These are phyloP conservation scores for Lordiphosa collinella DNA, from an alignment of 1,140 invertebrate species.

Conservation along the genomic window DNA sequence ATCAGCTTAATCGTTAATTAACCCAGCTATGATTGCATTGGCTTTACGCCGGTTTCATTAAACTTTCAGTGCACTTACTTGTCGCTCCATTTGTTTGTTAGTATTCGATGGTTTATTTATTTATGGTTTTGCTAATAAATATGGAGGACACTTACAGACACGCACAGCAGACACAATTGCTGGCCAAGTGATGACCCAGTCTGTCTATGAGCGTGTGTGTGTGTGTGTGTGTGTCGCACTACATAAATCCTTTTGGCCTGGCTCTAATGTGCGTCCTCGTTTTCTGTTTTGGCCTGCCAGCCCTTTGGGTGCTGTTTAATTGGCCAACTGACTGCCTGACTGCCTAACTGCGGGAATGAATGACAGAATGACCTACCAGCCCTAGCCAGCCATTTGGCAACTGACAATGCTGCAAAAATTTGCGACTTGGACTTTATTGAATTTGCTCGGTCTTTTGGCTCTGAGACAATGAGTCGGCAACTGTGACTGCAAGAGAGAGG, in stretches of 20 bases:
- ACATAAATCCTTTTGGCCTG: slow-evolving; percentile 13
- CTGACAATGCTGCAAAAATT: slow-evolving; percentile 11
- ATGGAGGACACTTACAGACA: slow-evolving; percentile 9
- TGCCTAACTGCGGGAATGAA: not conserved
- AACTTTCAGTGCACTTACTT: slow-evolving; percentile 1
- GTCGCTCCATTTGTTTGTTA: slow-evolving; percentile 5
- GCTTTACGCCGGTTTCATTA: not conserved
- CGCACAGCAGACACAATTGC: slow-evolving; percentile 11
- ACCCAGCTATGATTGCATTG: no score
- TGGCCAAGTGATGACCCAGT: slow-evolving; percentile 10
- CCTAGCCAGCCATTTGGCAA: slow-evolving; percentile 2
- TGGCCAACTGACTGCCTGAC: slow-evolving; percentile 6
- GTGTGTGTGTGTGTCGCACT: slow-evolving; percentile 7
- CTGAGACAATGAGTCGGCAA: slow-evolving; percentile 7
- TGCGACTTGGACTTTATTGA: slow-evolving; percentile 13
- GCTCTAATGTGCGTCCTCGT: slow-evolving; percentile 12
- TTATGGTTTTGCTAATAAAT: slow-evolving; percentile 11
- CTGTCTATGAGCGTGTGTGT: not conserved
- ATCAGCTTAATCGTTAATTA: no score
- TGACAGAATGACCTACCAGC: not conserved
- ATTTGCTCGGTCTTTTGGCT: slow-evolving; percentile 7
- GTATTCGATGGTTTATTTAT: slow-evolving; percentile 7
- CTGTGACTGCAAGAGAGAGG: not conserved
- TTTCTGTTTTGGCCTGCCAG: slow-evolving; percentile 3
- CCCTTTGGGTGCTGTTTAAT: slow-evolving; percentile 5